Evolutionary conservation across 2,113 vertebrate species (phyloP), one percentile per base, ranked within the genome.

Genomic region (Australoheros scitulus): DNA sequence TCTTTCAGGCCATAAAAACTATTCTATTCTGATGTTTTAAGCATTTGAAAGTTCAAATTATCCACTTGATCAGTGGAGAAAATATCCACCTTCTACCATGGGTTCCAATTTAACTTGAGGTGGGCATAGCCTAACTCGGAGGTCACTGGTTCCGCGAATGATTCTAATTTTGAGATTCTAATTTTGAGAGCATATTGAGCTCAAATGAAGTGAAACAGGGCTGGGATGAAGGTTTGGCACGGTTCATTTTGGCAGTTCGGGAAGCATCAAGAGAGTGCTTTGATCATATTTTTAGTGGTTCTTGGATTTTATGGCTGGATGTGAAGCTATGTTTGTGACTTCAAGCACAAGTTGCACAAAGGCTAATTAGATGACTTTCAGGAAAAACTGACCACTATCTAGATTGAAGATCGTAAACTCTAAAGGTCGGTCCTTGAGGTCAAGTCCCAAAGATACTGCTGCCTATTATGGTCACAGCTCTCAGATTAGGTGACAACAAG

Each of bases 231-330:
- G 20, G 63, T 24, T 61, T 72, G 36, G 60, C 60, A n/a, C 50
- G 36, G 63, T 17, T 82, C 57, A 61, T 86, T 29, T 29, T 63
- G 32, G 47, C 77, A 80, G 61, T 20, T 17, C 5, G 22, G 20
- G 29, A 68, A 60, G 41, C 34, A 43, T 76, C 61, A 77, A 74
- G 59, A 26, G 18, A 74, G 36, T 29, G 34, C 43, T 86, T 80
- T 80, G 8, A 72, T 47, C 26, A 59, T 8, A 38, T 34, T 63
- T 47, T 65, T 60, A 60, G 41, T 38, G 10, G 50, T 78, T 61
- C 1, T 22, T 50, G n/a, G 59, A 36, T 63, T 74, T 84, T 63
- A 14, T 13, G 32, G 58, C 52, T 43, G 20, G 22, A 58, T 63
- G 10, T 24, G 24, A 72, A 63, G 9, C 18, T 11, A 17, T 32